phyloP scores from a whole-genome alignment of 2,113 vertebrate species.

The Atractosteus spatula region DNA sequence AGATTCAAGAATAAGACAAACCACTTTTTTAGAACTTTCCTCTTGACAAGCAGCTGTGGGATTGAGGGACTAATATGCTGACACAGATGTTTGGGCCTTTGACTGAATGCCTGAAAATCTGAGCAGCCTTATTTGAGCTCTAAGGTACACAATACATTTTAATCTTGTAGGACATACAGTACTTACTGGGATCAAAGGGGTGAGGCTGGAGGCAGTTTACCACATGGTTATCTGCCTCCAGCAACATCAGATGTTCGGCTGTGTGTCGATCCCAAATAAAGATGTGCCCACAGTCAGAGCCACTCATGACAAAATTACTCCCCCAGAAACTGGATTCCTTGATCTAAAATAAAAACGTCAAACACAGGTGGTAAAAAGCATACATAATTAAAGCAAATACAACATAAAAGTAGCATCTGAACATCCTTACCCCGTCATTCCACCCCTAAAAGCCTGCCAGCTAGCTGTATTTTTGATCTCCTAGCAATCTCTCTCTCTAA shows the following conservation, averaged over 20 bases:
- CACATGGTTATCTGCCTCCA: constrained; percentile 97
- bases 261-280: constrained; percentile 98
- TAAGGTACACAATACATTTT: not conserved
- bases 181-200: constrained; percentile 94
- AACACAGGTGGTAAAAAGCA: not conserved
- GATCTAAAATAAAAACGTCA: constrained; percentile 66
- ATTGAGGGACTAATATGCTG: not conserved
- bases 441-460: not conserved
- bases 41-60: too few species aligned
- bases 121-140: too few species aligned
- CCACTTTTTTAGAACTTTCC: too few species aligned
- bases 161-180: not conserved
- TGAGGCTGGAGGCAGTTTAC: constrained; percentile 98
- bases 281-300: constrained; percentile 96
- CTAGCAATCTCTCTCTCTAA: too few species aligned
- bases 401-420: not conserved
- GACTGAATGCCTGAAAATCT: too few species aligned
- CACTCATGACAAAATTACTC: constrained; percentile 96
- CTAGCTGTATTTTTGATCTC: not conserved
- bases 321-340: constrained; percentile 99
- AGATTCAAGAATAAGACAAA: too few species aligned
- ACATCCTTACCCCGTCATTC: not conserved
- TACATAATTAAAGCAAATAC: not conserved
- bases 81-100: not conserved
- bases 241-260: constrained; percentile 91